Evolutionary conservation across 2,888 invertebrate genomes (phyloP).

Genomic region (Hydrotaea diabolus): DNA sequence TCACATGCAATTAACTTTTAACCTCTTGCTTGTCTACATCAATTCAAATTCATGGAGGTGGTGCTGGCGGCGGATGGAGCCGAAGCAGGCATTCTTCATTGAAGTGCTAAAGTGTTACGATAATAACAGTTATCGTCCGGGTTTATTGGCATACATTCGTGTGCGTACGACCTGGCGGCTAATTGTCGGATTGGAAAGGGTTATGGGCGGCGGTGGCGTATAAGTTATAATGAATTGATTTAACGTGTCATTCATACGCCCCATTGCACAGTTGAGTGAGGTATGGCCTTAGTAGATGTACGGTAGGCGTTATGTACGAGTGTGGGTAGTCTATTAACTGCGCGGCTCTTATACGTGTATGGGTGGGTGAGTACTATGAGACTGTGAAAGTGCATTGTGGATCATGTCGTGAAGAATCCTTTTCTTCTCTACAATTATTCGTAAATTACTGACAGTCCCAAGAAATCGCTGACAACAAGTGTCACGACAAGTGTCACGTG

Average conservation of each 20-base stretch:
- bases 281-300: too few relatives aligned
- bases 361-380: too few relatives aligned
- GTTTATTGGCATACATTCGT: not conserved
- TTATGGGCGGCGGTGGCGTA: not conserved
- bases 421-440: too few relatives aligned
- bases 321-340: too few relatives aligned
- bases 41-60: not conserved
- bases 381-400: too few relatives aligned
- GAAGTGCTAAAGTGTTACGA: not conserved
- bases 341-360: too few relatives aligned
- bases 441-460: too few relatives aligned
- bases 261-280: too few relatives aligned
- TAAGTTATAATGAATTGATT: not conserved
- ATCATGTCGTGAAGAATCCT: too few relatives aligned
- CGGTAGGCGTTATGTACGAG: too few relatives aligned
- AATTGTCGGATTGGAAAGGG: not conserved
- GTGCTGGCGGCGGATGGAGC: not conserved
- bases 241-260: not conserved
- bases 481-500: too few relatives aligned
- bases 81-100: not conserved
- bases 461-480: too few relatives aligned
- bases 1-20: constrained; percentile 32
- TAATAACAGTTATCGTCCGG: not conserved
- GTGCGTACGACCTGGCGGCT: not conserved
- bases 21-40: constrained; percentile 1